Evolutionary conservation across 2,888 invertebrate species (phyloP), one percentile per base, ranked within the genome.

Genomic region (Chalcosyrphus nemorum): DNA sequence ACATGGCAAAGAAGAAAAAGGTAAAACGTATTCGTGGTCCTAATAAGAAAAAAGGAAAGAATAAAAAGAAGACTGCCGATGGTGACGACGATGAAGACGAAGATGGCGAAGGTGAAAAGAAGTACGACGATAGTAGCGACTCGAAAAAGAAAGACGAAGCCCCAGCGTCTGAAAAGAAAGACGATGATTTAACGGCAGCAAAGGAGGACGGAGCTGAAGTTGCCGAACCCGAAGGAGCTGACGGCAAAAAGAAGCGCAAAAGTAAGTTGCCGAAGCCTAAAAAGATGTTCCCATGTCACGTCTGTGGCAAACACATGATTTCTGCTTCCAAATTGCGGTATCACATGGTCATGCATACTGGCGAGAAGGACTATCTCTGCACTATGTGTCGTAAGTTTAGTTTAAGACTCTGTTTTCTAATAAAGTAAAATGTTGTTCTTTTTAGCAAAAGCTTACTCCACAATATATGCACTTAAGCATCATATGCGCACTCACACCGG

Each of bases 281-380:
- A 24, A 88, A 88, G 78, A 86, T 87, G 86, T 88, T 87, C 80
- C 87, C 88, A 0, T 88, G 88, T 54, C 84, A 88, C 15, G 87
- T 88, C 6, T 88, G 88, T 56, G 87, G 86, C 11, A 88, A 88
- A 54, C 87, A 87, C 52, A 87, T 87, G 87, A 87, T 87, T 86
- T 88, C 88, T 1, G 88, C 88, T 1, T 88, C 88, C 1, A 88
- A 88, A 52, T 52, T 88, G 19, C 45, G 85, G 2, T 88, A 88
- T 59, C 90, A 90, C 52, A 88, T 88, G 86, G 87, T 88, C 21
- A 88, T 87, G 77, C 90, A 90, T 66, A 89, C 89, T 1, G 89
- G 89, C 4, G 89, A 89, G 77, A 89, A 88, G 77, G 88, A 89
- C 71, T 89, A 86, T 52, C 70, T 87, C 1, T 90, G 90, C 50